Percentiles rank a stretch among this genome's conserved stretches.
These are phyloP conservation scores for Onychorhynchus coronatus DNA, from an alignment of 2,113 vertebrate genomes.

Conservation along the genomic window DNA sequence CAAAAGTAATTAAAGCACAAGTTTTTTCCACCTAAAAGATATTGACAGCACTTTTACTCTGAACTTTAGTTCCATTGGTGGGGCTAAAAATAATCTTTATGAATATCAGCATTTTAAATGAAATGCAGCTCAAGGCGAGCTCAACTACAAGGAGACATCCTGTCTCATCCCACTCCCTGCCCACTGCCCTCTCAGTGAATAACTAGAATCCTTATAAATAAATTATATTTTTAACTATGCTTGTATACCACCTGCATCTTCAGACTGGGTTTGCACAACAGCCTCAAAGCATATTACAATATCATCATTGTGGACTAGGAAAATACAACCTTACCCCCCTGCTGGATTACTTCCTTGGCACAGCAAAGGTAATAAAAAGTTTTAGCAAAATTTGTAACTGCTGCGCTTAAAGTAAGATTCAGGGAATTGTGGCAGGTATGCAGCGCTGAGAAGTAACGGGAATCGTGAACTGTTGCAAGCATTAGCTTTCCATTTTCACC, in stretches of 20 bases:
- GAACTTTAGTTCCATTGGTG: neutral
- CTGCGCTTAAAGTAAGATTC: neutral
- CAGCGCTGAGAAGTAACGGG: neutral
- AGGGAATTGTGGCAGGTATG: neutral
- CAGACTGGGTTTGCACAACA: neutral
- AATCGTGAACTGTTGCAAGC: neutral
- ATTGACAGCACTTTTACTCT: neutral
- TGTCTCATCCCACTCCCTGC: neutral
- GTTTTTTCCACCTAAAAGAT: neutral
- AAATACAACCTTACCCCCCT: neutral
- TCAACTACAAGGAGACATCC: neutral
- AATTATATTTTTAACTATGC: neutral
- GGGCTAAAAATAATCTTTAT: neutral
- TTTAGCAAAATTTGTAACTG: neutral
- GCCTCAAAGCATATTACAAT: neutral
- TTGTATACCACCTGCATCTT: neutral
- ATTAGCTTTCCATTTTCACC: neutral
- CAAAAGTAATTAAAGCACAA: slow-evolving; percentile 6
- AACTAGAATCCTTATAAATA: neutral
- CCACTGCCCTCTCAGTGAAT: neutral
- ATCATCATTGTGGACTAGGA: neutral
- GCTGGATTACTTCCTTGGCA: neutral
- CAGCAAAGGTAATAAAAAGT: neutral
- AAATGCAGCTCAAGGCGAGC: neutral
- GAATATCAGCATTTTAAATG: neutral